Evolutionary conservation across 2,797 vertebrate genomes (phyloP), one percentile per base, ranked within the genome.

Genomic region (Gallinago solitaria): DNA sequence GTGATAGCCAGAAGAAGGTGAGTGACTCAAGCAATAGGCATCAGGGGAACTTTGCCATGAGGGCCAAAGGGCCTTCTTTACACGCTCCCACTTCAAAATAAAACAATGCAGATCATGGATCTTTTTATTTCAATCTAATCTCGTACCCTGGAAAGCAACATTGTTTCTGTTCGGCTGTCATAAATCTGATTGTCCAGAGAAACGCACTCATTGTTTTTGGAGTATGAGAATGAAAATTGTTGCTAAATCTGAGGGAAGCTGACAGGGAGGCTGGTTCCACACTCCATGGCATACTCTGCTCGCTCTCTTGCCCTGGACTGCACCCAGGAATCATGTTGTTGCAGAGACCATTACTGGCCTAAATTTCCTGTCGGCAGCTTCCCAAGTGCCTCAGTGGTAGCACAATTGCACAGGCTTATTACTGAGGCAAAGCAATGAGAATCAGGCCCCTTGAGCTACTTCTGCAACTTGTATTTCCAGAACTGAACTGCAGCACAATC

Each of bases 131-230:
- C 60, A 21, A 70, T 73, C 70, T 94, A 87, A 87, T 90, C 87
- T 75, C 27, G 33, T 79, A 68, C 54, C 65, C 78, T n/a, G 15
- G 61, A 83, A 89, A 96, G 78, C 67, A 82, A 78, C 53, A 90
- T 95, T 78, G 70, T 93, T 87, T 90, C 67, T 94, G 20, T 83
- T 92, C 61, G 65, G 76, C 87, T 92, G 83, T 86, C 94, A 83
- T 95, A 95, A 96, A 95, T 96, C 88, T 89, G 75, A 88, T 24
- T 90, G 85, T 91, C 81, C 70, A 87, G 69, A 95, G 90, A 92
- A 95, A 88, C 43, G 73, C 9, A 35, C 35, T 16, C 32, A 92
- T 80, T 97, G 95, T 96, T 97, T 90, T 60, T 37, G 48, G 73
- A 88, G 57, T 60, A 77, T 82, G 79, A 95, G 91, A 89, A 94